Conservation (phyloP, 2,888 invertebrate genomes). For the Imbricaverruca yamaguchii region DNA sequence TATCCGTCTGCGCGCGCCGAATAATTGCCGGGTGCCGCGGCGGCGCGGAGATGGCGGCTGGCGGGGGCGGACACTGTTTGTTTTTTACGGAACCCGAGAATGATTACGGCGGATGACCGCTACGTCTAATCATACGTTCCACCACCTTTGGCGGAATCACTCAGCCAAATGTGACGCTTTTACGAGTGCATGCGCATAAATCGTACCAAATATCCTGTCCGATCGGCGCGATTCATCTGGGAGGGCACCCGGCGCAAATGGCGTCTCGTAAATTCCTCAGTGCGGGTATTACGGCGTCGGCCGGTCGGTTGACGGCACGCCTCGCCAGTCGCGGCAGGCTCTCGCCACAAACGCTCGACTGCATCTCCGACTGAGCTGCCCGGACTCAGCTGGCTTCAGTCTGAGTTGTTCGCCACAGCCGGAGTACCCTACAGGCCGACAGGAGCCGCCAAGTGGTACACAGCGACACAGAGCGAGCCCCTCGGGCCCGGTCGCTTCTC, state of each 20-base stretch:
- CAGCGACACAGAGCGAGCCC: too few species aligned
- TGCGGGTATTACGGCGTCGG: neutral
- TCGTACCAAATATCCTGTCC: neutral
- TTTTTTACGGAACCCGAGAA: neutral
- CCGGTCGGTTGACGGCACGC: neutral
- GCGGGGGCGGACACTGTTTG: neutral
- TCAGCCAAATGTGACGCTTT: neutral
- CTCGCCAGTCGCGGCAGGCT: too few species aligned
- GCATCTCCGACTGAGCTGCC: too few species aligned
- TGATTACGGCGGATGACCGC: neutral
- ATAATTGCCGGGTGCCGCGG: neutral
- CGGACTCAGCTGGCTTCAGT: too few species aligned
- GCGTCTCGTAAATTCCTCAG: neutral
- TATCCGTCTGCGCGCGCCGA: neutral
- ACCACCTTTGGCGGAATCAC: neutral
- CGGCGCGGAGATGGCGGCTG: neutral
- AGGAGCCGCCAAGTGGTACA: too few species aligned
- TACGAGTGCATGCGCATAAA: neutral
- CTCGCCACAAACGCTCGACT: too few species aligned
- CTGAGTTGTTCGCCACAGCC: too few species aligned
- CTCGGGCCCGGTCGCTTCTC: too few species aligned
- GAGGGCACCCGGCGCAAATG: neutral
- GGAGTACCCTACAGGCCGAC: too few species aligned
- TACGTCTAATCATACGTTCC: neutral
- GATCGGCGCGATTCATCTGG: neutral